Base-by-base conservation (phyloP, 2,797 vertebrate genomes). In the Rhabdophis nuchalis region DNA sequence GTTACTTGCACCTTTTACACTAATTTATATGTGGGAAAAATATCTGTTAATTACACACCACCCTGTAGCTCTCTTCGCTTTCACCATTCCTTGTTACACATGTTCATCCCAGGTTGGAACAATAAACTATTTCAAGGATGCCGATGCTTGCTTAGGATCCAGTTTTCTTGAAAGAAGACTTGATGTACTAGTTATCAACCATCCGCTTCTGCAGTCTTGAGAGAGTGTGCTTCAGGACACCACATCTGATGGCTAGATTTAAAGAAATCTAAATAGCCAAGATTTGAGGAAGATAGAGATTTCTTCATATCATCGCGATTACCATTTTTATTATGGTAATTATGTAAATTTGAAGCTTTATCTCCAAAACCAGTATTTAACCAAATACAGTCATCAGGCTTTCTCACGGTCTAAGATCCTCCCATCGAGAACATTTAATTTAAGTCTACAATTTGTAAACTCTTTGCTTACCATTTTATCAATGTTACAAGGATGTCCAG, bases 401-500 rank as follows among this genome's bases (percentile, higher is more conserved):
- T 23, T 60, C 27, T 86, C 52, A 46, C 2, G 11, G 36, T 29
- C 25, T 18, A 72, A 77, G 20, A 68, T 54, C 29, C 46, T 54
- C 18, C n/a, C 60, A 18, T 36, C 2, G 1, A 10, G 32, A 89
- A 60, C 32, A 10, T 54, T 88, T 52, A 88, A 46, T 25, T 18
- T 77, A 68, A 72, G 12, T 68, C 89, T 60, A 0, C 0, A 0
- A 46, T 0, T 29, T 68, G 7, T 18, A 14, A 0, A 41, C 57
- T 10, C 32, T 88, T 95, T 85, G 58, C 86, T 61, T 95, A 97
- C 97, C 97, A 97, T 93, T n/a, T 0, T 57, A 85, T 91, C 36
- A 6, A 95, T 72, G 64, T 87, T 92, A 91, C 97, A 97, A 2
- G 92, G 95, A 2, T 94, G 96, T 93, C 93, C 96, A 3, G 0